Percentiles rank a stretch among this genome's conserved stretches.
phyloP scores from a whole-genome alignment of 2,797 vertebrate species.

The Aldrovandia affinis region DNA sequence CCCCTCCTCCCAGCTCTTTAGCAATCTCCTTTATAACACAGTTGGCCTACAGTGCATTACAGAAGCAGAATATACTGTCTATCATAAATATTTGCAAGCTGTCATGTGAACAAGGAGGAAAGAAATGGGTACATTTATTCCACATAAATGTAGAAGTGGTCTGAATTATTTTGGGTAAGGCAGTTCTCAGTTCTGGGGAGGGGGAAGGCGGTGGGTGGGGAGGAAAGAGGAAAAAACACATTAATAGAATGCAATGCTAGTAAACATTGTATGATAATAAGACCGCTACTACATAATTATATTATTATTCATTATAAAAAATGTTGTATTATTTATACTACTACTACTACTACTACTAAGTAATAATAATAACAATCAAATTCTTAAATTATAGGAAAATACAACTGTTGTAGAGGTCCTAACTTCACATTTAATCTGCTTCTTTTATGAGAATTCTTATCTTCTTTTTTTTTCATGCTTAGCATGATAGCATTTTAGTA shows the following conservation, averaged over 20 bases:
- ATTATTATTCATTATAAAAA: neutral
- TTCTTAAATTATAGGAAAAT: no score
- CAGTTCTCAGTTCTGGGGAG: slow-evolving; percentile 5
- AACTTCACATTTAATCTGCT: neutral
- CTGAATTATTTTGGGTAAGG: neutral
- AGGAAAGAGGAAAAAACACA: neutral
- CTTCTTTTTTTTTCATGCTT: neutral
- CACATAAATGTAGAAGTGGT: neutral
- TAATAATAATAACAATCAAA: neutral
- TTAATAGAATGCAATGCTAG: neutral
- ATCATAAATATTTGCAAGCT: neutral
- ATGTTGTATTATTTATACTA: neutral
- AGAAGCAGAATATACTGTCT: neutral
- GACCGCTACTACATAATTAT: neutral
- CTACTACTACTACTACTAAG: neutral
- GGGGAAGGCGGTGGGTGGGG: neutral
- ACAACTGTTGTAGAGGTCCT: neutral
- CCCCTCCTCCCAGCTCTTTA: no score
- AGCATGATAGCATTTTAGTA: neutral
- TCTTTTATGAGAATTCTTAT: neutral
- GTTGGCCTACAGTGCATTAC: neutral
- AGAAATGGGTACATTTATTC: neutral
- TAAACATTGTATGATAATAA: neutral
- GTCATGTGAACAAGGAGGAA: neutral
- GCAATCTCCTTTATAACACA: neutral